Base-by-base conservation (phyloP, 1,140 invertebrate species). In the Rhyzopertha dominica region DNA sequence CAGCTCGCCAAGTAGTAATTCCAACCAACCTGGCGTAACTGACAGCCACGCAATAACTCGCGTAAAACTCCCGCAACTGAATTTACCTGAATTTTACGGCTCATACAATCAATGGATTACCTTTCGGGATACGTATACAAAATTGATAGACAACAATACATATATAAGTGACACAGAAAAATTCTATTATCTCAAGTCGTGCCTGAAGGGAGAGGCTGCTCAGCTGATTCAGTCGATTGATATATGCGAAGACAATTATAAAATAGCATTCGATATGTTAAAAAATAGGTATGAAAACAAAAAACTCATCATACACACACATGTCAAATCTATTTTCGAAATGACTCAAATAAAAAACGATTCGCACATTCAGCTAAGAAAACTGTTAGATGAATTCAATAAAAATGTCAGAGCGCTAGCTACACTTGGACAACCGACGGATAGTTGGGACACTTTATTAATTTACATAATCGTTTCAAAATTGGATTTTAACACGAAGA, bases 361-460 rank as follows among this genome's bases (percentile, higher is more conserved):
- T 10, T 18, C 41, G n/a, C 20, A 32, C 17, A 7, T 26, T 18
- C 40, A 34, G 24, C 16, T 58, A 8, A 19, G 43, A 16, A 16
- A 12, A 13, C 34, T 59, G 17, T 7, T 49, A 9, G 51, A 56
- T 39, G 37, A 24, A n/a, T 26, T 51, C 17, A n/a, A 35, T 8
- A 51, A 25, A 24, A 42, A 56, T 17, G 20, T 48, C 2, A 31
- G 53, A 7, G 44, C 54, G n/a, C 29, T 58, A 13, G 41, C 47
- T 28, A 20, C 46, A 5, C 31, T 58, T 25, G 42, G 40, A n/a
- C 18, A 56, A 29, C 42, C 56, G n/a, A 40, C 43, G 7, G 47
- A 54, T 1, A 5, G 29, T 4, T 58, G 53, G 56, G 48, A 49
- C 14, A 26, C 43, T 0, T 25, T 58, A n/a, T 23, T 58, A 16